phyloP scores from a whole-genome alignment of 2,888 invertebrate species.

The Apantesis nais region DNA sequence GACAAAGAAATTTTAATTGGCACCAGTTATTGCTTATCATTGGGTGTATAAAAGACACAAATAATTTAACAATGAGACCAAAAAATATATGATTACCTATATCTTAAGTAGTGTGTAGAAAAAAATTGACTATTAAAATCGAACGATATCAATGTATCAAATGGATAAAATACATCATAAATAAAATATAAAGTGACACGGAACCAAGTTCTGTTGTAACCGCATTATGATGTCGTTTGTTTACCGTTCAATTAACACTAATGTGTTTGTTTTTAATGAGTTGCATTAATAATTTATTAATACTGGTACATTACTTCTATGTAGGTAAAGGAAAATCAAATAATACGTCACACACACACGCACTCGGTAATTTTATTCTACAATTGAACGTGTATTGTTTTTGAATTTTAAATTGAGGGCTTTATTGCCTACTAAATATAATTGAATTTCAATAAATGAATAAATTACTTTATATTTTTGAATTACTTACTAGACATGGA shows the following conservation, averaged over 20 bases:
- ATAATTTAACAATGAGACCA: not conserved
- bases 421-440: not conserved
- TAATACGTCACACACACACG: not conserved
- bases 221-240: not conserved
- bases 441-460: conserved; percentile 1
- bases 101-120: no score
- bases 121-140: no score
- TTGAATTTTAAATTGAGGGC: no score
- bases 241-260: not conserved
- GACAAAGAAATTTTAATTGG: not conserved
- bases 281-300: conserved; percentile 1
- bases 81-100: not conserved
- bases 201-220: not conserved
- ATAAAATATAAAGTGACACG: not conserved
- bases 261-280: not conserved
- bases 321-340: not conserved
- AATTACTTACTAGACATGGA: not conserved
- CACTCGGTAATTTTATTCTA: not conserved
- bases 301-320: not conserved
- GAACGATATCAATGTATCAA: no score
- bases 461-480: not conserved
- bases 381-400: not conserved
- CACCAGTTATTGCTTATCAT: not conserved
- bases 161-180: no score
- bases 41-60: not conserved